phyloP scores from a whole-genome alignment of 2,113 vertebrate species.

The Oophaga pumilio region DNA sequence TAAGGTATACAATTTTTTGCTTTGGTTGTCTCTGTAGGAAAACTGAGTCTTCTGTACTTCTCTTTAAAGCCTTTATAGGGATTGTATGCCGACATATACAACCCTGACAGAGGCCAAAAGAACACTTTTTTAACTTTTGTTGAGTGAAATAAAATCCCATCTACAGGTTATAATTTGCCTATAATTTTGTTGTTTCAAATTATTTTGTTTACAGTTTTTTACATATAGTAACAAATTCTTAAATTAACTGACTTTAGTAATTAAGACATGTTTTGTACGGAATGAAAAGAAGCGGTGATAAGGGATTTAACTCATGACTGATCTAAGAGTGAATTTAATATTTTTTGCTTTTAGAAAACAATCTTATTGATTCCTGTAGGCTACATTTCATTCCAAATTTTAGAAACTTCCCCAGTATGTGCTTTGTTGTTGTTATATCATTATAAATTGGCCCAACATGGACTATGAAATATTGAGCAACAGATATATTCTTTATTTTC shows the following conservation, averaged over 20 bases:
- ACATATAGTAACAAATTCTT: background rate
- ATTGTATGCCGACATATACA: too few species aligned
- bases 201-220: background rate
- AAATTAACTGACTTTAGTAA: background rate
- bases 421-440: background rate
- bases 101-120: too few species aligned
- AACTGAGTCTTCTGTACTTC: too few species aligned
- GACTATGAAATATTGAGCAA: background rate
- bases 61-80: too few species aligned
- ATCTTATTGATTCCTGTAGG: background rate
- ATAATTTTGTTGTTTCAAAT: background rate
- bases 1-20: too few species aligned
- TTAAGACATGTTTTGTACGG: background rate
- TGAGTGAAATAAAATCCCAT: too few species aligned
- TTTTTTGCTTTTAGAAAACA: background rate
- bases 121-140: too few species aligned
- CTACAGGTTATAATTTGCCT: too few species aligned
- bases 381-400: background rate
- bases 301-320: background rate
- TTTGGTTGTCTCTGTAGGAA: too few species aligned
- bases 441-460: background rate
- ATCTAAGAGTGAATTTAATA: background rate
- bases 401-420: background rate
- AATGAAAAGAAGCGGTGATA: background rate
- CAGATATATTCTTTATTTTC: background rate